Conservation (phyloP, 1,140 invertebrate species). For the Marisa cornuarietis region DNA sequence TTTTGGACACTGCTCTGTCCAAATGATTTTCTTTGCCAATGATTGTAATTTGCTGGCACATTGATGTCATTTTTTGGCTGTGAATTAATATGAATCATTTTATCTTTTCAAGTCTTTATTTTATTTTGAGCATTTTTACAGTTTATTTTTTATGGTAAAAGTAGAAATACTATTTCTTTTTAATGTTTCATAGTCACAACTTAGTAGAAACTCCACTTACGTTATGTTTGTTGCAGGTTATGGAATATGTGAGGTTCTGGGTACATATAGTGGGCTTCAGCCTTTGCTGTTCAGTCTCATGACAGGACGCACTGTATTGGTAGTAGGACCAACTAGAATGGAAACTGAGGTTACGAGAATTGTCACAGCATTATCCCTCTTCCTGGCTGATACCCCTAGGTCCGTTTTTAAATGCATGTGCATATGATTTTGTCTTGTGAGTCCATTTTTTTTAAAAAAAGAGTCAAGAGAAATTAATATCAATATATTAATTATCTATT, state of each 20-base stretch:
- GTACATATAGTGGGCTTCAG: conserved; percentile 38
- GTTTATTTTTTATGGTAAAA: not conserved
- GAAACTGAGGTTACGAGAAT: conserved; percentile 48
- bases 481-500: not conserved
- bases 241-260: conserved; percentile 47
- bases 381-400: conserved; percentile 53
- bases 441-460: no score
- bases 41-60: no score
- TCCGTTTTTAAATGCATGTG: conserved; percentile 10
- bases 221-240: conserved; percentile 35
- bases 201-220: not conserved
- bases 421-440: not conserved
- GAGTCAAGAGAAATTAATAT: not conserved
- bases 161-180: not conserved
- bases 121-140: no score
- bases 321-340: conserved; percentile 38
- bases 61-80: no score
- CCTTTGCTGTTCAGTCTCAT: conserved; percentile 52
- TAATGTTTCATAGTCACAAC: not conserved
- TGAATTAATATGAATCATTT: no score
- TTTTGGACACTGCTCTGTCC: no score
- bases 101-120: no score
- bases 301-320: conserved; percentile 53
- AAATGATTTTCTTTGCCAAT: no score
- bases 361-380: conserved; percentile 50